Evolutionary conservation across 1,140 invertebrate species (phyloP).

Genomic region (Acromyrmex heyeri): DNA sequence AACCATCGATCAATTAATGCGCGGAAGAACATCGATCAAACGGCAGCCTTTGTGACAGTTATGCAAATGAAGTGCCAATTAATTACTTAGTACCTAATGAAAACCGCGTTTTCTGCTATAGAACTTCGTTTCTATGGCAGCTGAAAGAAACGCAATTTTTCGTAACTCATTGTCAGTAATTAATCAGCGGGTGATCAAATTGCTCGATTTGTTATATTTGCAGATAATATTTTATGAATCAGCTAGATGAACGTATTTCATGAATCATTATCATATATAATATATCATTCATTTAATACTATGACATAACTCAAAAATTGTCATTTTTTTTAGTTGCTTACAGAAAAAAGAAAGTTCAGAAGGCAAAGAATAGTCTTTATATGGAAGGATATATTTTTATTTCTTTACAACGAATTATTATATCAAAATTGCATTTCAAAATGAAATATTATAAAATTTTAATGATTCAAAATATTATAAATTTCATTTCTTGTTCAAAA

Average conservation of each 20-base stretch:
- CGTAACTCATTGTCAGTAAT: constrained; percentile 11
- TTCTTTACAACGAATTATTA: too few relatives aligned
- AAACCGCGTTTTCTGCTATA: constrained; percentile 41
- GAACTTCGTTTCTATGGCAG: constrained; percentile 6
- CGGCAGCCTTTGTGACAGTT: constrained; percentile 61
- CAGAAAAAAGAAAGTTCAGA: too few relatives aligned
- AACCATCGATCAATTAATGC: constrained; percentile 62
- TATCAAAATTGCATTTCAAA: too few relatives aligned
- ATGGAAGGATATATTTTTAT: too few relatives aligned
- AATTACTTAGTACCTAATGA: constrained; percentile 63
- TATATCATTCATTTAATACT: too few relatives aligned
- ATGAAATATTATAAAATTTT: too few relatives aligned
- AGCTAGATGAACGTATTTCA: neutral
- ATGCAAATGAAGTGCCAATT: constrained; percentile 66
- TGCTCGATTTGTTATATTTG: constrained; percentile 39
- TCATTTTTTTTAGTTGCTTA: too few relatives aligned
- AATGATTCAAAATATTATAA: too few relatives aligned
- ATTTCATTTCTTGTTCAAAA: too few relatives aligned
- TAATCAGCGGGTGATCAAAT: constrained; percentile 45
- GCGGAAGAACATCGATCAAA: constrained; percentile 57
- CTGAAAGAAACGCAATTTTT: constrained; percentile 47
- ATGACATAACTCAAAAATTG: too few relatives aligned
- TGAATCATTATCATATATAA: neutral
- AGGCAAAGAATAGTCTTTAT: too few relatives aligned
- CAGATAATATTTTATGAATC: constrained; percentile 19